A percentile compares a stretch with the other conserved stretches of the same genome.
phyloP scores from a whole-genome alignment of 1,140 invertebrate genomes.

The Drosophila dunni region DNA sequence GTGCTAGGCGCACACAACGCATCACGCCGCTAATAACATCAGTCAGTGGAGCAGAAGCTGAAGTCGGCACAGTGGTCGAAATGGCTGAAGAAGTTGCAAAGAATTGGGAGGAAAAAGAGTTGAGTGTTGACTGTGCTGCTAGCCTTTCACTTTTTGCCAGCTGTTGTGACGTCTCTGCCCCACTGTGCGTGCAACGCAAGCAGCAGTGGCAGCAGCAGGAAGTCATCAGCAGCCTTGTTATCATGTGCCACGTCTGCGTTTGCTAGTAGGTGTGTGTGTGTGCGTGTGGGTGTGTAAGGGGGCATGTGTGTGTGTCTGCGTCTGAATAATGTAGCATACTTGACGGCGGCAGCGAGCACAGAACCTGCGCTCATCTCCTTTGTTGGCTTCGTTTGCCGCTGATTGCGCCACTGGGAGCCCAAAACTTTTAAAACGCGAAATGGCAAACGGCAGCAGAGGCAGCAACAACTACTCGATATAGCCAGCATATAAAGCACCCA shows the following conservation, averaged over 20 bases:
- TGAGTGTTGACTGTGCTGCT: no score
- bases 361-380: slow-evolving; percentile 58
- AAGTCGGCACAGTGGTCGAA: slow-evolving; percentile 26
- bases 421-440: slow-evolving; percentile 75
- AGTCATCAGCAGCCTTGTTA: slow-evolving; percentile 81
- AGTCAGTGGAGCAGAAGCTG: slow-evolving; percentile 31
- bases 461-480: slow-evolving; percentile 16
- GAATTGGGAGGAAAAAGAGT: no score
- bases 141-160: no score
- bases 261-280: slow-evolving; percentile 4
- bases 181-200: slow-evolving; percentile 8
- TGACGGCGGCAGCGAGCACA: slow-evolving; percentile 54
- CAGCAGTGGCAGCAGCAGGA: slow-evolving; percentile 51
- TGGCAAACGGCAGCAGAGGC: slow-evolving; percentile 46
- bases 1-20: slow-evolving; percentile 25
- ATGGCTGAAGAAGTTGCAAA: no score
- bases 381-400: slow-evolving; percentile 63
- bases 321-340: slow-evolving; percentile 76
- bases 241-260: slow-evolving; percentile 47
- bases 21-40: slow-evolving; percentile 32
- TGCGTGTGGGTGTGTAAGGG: slow-evolving; percentile 1
- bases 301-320: slow-evolving; percentile 21
- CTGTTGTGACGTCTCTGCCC: no score
- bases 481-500: neutral
- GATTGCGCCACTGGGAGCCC: slow-evolving; percentile 76